phyloP scores from a whole-genome alignment of 2,797 vertebrate genomes.

The Urosaurus nigricauda region DNA sequence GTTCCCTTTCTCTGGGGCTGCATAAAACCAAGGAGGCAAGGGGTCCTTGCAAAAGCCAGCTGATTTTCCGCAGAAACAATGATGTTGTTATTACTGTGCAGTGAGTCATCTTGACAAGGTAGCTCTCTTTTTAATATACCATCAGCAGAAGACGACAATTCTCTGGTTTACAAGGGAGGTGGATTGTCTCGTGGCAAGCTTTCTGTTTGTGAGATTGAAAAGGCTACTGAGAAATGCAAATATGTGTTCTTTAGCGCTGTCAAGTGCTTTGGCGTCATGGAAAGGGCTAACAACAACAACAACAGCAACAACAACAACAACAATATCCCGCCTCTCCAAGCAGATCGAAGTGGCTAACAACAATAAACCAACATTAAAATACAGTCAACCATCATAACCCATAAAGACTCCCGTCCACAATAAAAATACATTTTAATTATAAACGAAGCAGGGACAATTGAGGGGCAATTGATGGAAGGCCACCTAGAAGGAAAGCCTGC shows the following conservation, averaged over 20 bases:
- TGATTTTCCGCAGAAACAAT: not conserved
- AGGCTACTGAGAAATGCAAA: constrained; percentile 16
- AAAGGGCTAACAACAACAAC: too few relatives aligned
- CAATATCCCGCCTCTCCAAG: too few relatives aligned
- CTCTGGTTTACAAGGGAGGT: constrained; percentile 17
- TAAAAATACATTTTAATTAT: too few relatives aligned
- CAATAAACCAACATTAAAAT: too few relatives aligned
- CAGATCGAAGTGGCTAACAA: too few relatives aligned
- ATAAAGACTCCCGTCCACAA: too few relatives aligned
- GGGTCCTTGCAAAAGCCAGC: not conserved
- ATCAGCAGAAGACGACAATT: constrained; percentile 21
- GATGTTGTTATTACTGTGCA: not conserved
- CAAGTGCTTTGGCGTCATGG: not conserved
- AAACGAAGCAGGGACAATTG: too few relatives aligned
- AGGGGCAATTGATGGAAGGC: too few relatives aligned
- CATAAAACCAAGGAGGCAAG: not conserved
- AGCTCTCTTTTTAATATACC: constrained; percentile 31
- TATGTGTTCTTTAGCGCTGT: constrained; percentile 25
- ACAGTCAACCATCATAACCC: too few relatives aligned
- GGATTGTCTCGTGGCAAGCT: constrained; percentile 9
- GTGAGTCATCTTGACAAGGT: not conserved
- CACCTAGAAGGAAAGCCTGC: too few relatives aligned
- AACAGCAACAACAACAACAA: too few relatives aligned
- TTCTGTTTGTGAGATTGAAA: constrained; percentile 13
- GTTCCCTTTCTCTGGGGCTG: not conserved